Evolutionary conservation across 2,797 vertebrate genomes (phyloP).

Genomic region (Sciurus carolinensis): DNA sequence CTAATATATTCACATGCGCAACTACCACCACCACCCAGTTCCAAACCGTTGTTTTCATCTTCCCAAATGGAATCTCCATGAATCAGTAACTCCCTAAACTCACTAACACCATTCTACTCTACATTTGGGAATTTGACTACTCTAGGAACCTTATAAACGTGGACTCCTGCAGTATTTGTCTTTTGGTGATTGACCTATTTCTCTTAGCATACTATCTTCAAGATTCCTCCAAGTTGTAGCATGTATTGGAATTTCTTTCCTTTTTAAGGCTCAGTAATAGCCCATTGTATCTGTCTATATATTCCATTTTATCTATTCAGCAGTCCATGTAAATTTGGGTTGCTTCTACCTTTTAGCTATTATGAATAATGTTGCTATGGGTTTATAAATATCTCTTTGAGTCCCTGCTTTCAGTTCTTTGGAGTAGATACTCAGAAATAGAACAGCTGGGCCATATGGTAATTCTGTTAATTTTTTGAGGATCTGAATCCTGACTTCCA

Average conservation of each 20-base stretch:
- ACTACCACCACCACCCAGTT: not conserved
- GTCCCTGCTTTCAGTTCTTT: not conserved
- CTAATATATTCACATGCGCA: not conserved
- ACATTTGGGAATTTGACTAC: not conserved
- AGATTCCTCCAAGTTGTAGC: not conserved
- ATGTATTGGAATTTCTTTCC: not conserved
- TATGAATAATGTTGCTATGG: not conserved
- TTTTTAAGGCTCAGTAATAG: not conserved
- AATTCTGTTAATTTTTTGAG: not conserved
- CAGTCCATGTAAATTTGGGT: not conserved
- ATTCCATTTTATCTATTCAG: not conserved
- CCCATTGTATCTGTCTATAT: not conserved
- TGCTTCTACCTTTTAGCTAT: not conserved
- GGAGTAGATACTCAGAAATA: not conserved
- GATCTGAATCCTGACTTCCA: not conserved
- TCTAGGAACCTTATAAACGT: not conserved
- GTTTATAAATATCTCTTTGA: not conserved
- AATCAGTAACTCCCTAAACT: not conserved
- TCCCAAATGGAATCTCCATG: not conserved
- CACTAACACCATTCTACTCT: not conserved
- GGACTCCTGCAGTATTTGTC: not conserved
- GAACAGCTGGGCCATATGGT: not conserved
- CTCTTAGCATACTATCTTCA: slow-evolving; percentile 9
- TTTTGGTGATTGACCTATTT: not conserved
- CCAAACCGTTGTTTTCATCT: not conserved